Evolutionary conservation across 2,797 vertebrate genomes (phyloP).

Genomic region (Loriculus beryllinus): DNA sequence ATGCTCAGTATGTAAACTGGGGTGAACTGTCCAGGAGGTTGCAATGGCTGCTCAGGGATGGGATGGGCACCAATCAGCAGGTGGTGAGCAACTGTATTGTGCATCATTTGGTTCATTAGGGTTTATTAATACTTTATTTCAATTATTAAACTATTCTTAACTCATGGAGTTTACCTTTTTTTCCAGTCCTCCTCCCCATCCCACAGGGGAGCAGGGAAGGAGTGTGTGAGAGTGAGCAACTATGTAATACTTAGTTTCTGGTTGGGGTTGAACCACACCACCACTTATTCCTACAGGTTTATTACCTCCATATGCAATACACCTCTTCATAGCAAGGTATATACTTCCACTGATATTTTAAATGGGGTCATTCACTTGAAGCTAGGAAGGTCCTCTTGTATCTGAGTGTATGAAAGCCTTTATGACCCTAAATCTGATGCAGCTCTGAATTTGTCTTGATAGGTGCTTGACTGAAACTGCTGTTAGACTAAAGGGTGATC

Average conservation of each 20-base stretch:
- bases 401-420: not conserved
- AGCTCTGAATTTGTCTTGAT: not conserved
- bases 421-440: not conserved
- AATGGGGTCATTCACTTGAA: not conserved
- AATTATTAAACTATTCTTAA: not conserved
- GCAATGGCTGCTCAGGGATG: too few relatives aligned
- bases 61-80: not conserved
- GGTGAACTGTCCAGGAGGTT: too few relatives aligned
- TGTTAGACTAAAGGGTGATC: not conserved
- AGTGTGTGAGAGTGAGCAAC: not conserved
- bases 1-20: not conserved
- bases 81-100: not conserved
- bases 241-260: not conserved
- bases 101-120: not conserved
- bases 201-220: not conserved
- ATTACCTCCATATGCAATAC: rapidly evolving
- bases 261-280: not conserved
- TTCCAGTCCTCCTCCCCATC: not conserved
- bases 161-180: too few relatives aligned
- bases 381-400: not conserved
- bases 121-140: not conserved
- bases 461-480: not conserved
- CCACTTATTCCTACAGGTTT: not conserved
- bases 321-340: not conserved
- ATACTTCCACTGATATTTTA: not conserved